Percentiles rank a stretch among this genome's conserved stretches.
These are phyloP conservation scores for Sarcoramphus papa DNA, from an alignment of 2,797 vertebrate genomes.

Conservation along the genomic window DNA sequence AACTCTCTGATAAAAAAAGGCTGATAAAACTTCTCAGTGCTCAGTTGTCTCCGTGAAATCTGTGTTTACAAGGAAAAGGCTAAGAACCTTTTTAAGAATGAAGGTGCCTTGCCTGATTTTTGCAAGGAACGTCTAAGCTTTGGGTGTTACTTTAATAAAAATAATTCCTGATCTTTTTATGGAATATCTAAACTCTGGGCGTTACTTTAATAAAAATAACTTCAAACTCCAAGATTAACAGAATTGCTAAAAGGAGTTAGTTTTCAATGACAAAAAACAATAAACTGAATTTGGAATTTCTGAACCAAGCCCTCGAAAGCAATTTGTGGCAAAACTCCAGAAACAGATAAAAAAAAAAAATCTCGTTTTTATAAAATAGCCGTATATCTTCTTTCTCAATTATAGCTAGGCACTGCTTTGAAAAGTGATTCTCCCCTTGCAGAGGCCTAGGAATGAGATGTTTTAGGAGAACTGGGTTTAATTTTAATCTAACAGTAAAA, in stretches of 20 bases:
- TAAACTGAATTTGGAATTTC: conserved; percentile 54
- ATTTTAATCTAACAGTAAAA: not conserved
- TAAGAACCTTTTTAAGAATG: conserved; percentile 29
- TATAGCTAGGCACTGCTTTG: not conserved
- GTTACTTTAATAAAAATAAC: conserved; percentile 63
- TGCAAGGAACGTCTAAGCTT: conserved; percentile 16
- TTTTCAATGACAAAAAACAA: conserved; percentile 42
- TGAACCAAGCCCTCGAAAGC: conserved; percentile 56
- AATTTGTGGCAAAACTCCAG: conserved; percentile 37
- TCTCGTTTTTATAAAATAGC: not conserved
- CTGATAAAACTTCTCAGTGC: not conserved
- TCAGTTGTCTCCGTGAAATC: not conserved
- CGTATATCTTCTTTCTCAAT: not conserved
- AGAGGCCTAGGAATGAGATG: not conserved
- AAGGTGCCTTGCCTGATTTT: conserved; percentile 21
- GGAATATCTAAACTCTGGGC: conserved; percentile 37
- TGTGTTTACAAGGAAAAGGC: not conserved
- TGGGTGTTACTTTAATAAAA: conserved; percentile 60
- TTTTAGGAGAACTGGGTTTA: not conserved
- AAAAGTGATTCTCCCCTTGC: not conserved
- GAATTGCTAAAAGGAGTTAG: conserved; percentile 37
- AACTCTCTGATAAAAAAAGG: not conserved
- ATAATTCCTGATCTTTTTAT: conserved; percentile 55
- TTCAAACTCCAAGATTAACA: conserved; percentile 56
- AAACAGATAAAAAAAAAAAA: not conserved